These are phyloP conservation scores for Zelostemma sp. DNA, from an alignment of 1,140 invertebrate genomes.

Conservation along the genomic window DNA sequence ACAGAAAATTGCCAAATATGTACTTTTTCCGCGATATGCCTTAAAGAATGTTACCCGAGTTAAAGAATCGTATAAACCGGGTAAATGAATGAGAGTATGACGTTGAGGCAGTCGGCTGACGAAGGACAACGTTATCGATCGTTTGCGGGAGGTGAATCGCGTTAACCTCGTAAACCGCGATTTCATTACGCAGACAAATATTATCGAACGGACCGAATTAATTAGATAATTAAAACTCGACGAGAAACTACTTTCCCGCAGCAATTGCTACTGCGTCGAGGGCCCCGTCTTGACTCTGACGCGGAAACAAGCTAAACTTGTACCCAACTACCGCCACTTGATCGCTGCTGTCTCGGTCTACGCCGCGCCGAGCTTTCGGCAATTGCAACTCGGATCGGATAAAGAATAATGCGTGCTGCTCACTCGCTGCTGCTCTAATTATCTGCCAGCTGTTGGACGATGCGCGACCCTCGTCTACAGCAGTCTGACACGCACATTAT, in stretches of 20 bases:
- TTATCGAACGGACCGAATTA: slow-evolving; percentile 59
- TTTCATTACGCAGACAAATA: slow-evolving; percentile 61
- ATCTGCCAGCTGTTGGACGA: slow-evolving; percentile 6
- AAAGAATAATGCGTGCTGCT: slow-evolving; percentile 15
- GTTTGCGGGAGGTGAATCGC: slow-evolving; percentile 21
- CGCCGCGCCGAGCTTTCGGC: slow-evolving; percentile 2
- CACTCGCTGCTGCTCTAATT: slow-evolving; percentile 6
- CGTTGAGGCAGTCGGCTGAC: no score
- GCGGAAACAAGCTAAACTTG: slow-evolving; percentile 10
- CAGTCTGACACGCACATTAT: slow-evolving; percentile 13
- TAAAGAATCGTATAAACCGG: slow-evolving; percentile 1
- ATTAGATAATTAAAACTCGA: slow-evolving; percentile 64
- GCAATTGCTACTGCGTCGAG: slow-evolving; percentile 13
- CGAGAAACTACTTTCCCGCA: slow-evolving; percentile 52
- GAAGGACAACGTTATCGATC: slow-evolving; percentile 19
- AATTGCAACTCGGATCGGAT: neutral
- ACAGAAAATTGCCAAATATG: no score
- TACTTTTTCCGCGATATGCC: no score
- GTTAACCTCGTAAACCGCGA: slow-evolving; percentile 41
- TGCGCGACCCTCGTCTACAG: slow-evolving; percentile 1
- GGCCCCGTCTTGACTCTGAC: slow-evolving; percentile 9
- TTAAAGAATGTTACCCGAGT: neutral
- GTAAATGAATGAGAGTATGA: no score
- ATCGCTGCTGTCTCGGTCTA: slow-evolving; percentile 6
- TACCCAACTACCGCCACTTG: slow-evolving; percentile 16